Percentiles rank a stretch among this genome's conserved stretches.
Conservation (phyloP, 2,113 vertebrate species). For the Scalopus aquaticus region DNA sequence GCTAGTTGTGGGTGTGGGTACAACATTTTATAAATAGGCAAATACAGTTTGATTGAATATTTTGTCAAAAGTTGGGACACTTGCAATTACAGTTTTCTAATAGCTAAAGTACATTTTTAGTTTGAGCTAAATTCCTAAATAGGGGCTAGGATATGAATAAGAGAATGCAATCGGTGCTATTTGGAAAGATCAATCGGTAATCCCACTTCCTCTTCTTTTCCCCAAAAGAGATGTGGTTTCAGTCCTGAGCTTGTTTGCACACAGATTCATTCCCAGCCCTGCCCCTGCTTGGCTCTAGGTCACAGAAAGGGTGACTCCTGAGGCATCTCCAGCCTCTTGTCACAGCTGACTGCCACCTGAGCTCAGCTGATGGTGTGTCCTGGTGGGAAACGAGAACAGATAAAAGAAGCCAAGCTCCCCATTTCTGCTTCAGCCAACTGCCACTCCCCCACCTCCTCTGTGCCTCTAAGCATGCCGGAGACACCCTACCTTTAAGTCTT, state of each 20-base stretch:
- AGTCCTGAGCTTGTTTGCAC: background rate
- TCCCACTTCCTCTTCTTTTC: background rate
- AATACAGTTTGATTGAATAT: background rate
- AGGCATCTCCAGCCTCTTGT: background rate
- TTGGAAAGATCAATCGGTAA: background rate
- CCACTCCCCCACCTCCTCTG: background rate
- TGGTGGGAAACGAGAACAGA: background rate
- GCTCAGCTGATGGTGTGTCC: background rate
- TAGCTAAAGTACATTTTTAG: background rate
- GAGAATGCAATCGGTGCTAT: background rate
- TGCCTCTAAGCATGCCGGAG: background rate
- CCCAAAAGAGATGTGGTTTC: no score
- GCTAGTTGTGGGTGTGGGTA: background rate
- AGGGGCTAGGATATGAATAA: background rate
- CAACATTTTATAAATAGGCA: background rate
- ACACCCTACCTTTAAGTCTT: background rate
- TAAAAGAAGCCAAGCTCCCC: background rate
- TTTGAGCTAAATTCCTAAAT: background rate
- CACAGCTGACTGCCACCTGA: background rate
- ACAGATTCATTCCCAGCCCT: background rate
- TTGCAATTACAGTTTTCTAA: background rate
- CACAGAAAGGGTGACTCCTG: background rate
- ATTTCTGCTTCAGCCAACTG: background rate
- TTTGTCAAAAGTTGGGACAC: constrained; percentile 26
- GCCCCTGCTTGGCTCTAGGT: background rate